A percentile compares a stretch with the other conserved stretches of the same genome.
phyloP scores from a whole-genome alignment of 1,140 invertebrate species.

The Trichoplusia ni region DNA sequence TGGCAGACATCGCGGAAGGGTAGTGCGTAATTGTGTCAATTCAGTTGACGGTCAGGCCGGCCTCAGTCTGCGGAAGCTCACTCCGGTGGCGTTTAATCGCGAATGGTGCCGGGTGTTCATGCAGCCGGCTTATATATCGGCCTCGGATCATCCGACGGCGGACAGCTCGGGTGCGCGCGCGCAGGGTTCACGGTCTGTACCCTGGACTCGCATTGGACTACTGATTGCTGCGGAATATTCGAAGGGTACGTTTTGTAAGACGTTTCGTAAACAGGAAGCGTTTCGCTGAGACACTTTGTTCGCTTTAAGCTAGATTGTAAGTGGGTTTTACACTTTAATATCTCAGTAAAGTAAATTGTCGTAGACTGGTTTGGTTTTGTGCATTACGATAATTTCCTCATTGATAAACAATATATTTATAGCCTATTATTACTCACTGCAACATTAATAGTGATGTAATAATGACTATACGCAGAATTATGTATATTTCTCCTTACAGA shows the following conservation, averaged over 20 bases:
- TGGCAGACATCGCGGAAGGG: constrained; percentile 74
- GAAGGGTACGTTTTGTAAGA: constrained; percentile 45
- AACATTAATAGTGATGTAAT: background rate
- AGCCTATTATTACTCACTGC: background rate
- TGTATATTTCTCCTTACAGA: too few relatives aligned
- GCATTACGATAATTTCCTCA: constrained; percentile 3
- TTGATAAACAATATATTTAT: constrained; percentile 12
- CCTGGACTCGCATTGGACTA: constrained; percentile 66
- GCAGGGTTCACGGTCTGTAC: constrained; percentile 73
- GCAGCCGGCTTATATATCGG: constrained; percentile 73
- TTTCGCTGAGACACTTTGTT: constrained; percentile 25
- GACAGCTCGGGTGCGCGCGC: constrained; percentile 61
- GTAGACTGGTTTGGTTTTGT: constrained; percentile 12
- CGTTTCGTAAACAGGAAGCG: constrained; percentile 43
- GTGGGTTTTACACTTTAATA: constrained; percentile 11
- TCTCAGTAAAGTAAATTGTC: constrained; percentile 4
- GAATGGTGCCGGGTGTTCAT: constrained; percentile 74
- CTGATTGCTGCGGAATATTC: constrained; percentile 50
- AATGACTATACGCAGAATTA: background rate
- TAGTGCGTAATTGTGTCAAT: constrained; percentile 71
- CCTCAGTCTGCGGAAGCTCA: constrained; percentile 72
- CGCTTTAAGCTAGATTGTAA: constrained; percentile 21
- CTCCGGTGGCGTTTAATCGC: constrained; percentile 66
- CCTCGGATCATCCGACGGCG: constrained; percentile 74
- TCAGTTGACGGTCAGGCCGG: constrained; percentile 66